Evolutionary conservation across 1,140 invertebrate genomes (phyloP).

Genomic region (Muscidifurax raptorellus): DNA sequence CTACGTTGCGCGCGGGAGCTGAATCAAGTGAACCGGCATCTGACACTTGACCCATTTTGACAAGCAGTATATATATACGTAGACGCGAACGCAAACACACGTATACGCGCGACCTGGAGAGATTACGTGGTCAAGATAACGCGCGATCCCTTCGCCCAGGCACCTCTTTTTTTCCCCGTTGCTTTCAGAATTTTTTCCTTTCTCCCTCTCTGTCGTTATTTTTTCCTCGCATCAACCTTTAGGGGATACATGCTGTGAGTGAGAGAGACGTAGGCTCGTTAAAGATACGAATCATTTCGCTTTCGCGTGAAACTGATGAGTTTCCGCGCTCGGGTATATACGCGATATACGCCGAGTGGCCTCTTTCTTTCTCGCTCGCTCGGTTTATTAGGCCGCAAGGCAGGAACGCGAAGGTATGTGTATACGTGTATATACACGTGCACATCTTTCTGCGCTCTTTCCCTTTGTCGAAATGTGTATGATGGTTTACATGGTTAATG

Average conservation of each 20-base stretch:
- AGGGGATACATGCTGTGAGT: background rate
- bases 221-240: background rate
- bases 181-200: conserved; percentile 19
- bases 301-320: conserved; percentile 37
- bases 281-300: conserved; percentile 41
- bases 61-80: background rate
- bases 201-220: background rate
- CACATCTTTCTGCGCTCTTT: background rate
- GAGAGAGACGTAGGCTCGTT: conserved; percentile 18
- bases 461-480: background rate
- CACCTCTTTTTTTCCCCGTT: background rate
- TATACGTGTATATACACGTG: background rate
- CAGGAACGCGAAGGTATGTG: background rate
- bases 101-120: background rate
- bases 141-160: background rate
- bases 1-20: background rate
- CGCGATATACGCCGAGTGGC: background rate
- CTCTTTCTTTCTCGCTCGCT: background rate
- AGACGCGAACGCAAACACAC: background rate
- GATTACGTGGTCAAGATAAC: conserved; percentile 34
- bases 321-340: background rate
- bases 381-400: background rate
- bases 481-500: background rate
- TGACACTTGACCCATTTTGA: conserved; percentile 37
- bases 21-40: conserved; percentile 8